A percentile compares a stretch with the other conserved stretches of the same genome.
Evolutionary conservation across 2,113 vertebrate species (phyloP).

Genomic region (Tupaia chinensis): DNA sequence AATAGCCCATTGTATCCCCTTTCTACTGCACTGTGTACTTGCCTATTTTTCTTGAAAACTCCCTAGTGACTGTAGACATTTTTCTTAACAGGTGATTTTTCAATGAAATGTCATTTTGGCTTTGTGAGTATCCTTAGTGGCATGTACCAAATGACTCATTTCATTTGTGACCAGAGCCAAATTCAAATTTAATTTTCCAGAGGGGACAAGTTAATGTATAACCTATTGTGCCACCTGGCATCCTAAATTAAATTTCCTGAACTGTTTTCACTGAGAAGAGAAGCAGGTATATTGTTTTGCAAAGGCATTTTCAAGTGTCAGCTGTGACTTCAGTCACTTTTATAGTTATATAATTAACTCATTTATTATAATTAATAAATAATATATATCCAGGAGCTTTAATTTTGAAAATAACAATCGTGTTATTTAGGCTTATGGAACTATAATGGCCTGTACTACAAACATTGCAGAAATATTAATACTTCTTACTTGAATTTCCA

Average conservation of each 20-base stretch:
- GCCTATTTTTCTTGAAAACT: constrained; percentile 71
- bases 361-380: constrained; percentile 53
- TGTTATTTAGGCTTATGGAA: background rate
- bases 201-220: constrained; percentile 80
- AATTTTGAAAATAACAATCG: constrained; percentile 43
- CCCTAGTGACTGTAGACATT: constrained; percentile 71
- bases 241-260: constrained; percentile 77
- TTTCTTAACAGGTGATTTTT: constrained; percentile 80
- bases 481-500: background rate
- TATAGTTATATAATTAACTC: constrained; percentile 51
- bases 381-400: constrained; percentile 47
- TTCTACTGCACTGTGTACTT: background rate
- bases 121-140: constrained; percentile 79
- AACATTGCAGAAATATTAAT: constrained; percentile 33
- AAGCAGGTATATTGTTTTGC: constrained; percentile 69
- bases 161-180: constrained; percentile 80
- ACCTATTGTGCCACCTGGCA: constrained; percentile 78
- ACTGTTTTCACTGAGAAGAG: constrained; percentile 66
- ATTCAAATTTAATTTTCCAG: constrained; percentile 82
- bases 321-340: constrained; percentile 47
- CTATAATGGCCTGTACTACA: background rate
- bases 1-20: background rate
- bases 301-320: constrained; percentile 68
- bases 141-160: constrained; percentile 82
- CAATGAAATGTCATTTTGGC: constrained; percentile 83